Evolutionary conservation across 2,888 invertebrate genomes (phyloP).

Genomic region (Sinotaia quadrata): DNA sequence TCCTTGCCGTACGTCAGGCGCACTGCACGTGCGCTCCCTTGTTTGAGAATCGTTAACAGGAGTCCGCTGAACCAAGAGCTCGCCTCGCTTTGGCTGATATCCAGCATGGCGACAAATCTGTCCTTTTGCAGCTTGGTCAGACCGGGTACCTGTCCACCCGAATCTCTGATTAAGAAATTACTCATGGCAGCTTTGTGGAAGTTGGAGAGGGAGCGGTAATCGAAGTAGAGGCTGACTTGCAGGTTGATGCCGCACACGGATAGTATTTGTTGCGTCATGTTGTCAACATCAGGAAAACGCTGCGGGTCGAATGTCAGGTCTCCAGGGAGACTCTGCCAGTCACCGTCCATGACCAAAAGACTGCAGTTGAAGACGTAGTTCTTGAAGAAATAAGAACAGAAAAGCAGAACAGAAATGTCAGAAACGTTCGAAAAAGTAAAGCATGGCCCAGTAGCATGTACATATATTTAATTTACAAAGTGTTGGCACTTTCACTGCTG

Average conservation of each 20-base stretch:
- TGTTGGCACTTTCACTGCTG: no score
- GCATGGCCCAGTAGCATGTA: no score
- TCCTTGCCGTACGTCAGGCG: conserved; percentile 83
- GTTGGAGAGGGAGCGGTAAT: conserved; percentile 72
- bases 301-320: conserved; percentile 80
- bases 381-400: neutral
- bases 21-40: conserved; percentile 83
- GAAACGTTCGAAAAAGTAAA: no score
- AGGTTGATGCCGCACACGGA: conserved; percentile 39
- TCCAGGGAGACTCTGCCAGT: conserved; percentile 91
- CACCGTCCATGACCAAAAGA: conserved; percentile 81
- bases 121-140: conserved; percentile 79
- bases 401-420: no score
- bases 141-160: conserved; percentile 73
- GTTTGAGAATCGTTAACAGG: conserved; percentile 1
- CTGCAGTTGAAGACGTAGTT: conserved; percentile 53
- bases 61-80: conserved; percentile 78
- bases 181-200: conserved; percentile 84
- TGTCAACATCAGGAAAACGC: conserved; percentile 49
- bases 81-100: conserved; percentile 87
- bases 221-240: conserved; percentile 53
- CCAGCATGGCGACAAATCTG: conserved; percentile 82
- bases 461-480: no score
- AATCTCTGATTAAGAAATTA: conserved; percentile 53
- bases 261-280: conserved; percentile 32